Evolutionary conservation across 1,140 invertebrate species (phyloP), one percentile per base, ranked within the genome.

Genomic region (Scylla paramamosain): DNA sequence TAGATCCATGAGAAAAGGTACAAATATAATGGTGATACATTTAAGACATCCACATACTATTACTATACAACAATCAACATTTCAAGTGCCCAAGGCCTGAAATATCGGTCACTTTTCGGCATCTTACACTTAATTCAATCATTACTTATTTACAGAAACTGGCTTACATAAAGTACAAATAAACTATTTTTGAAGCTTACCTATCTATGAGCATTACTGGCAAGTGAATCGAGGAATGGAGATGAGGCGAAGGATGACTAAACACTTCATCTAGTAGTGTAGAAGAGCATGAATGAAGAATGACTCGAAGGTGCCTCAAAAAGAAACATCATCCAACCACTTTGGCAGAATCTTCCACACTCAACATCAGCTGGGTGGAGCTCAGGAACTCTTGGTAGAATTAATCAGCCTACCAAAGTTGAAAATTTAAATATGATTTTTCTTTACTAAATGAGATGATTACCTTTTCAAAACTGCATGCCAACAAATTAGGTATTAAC

Each of bases 11-110:
- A 77, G 67, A 77, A 77, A 77, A 77, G 25, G 67, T 77, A 77
- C 67, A 77, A 77, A 77, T 77, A 77, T 77, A 77, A 77, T 77
- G 25, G 67, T 77, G 67, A 77, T 77, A 77, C 67, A 77, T 77
- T 77, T n/a, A 77, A 77, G n/a, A 77, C 67, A 77, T 77, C 67
- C 67, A 77, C 67, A 77, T 77, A n/a, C 67, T 77, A 77, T 77
- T 77, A 77, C 67, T 77, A n/a, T 77, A 77, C 67, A 77, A 77
- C 67, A 77, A 77, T 77, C 67, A 77, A 77, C 67, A 77, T n/a
- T 77, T 77, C 67, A n/a, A 7, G 25, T 77, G 67, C 67, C 67
- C 67, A 77, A n/a, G 20, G 67, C 67, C 67, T 77, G n/a, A 77
- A n/a, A 7, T 77, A n/a, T 77, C 67, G 20, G 67, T n/a, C 67